Evolutionary conservation across 2,797 vertebrate genomes (phyloP).

Genomic region (Squalus acanthias): DNA sequence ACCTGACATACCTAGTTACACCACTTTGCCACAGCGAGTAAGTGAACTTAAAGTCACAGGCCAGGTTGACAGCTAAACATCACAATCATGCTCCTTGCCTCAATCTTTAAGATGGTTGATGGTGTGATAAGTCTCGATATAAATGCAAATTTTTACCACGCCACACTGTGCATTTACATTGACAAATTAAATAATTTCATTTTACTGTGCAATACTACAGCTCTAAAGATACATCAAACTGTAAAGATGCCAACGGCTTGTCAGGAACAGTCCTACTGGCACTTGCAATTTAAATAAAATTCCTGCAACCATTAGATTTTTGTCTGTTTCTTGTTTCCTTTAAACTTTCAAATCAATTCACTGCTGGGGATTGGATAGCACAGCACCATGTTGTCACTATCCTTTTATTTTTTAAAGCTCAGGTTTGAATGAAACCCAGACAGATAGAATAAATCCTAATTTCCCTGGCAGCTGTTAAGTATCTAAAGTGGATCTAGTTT

Average conservation of each 20-base stretch:
- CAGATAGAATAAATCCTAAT: conserved; percentile 22
- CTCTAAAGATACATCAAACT: neutral
- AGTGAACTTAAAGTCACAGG: neutral
- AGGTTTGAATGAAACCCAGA: neutral
- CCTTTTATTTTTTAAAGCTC: neutral
- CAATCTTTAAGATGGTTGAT: neutral
- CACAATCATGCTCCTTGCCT: neutral
- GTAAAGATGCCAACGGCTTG: neutral
- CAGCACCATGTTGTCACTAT: neutral
- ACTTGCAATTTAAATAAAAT: neutral
- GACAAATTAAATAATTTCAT: neutral
- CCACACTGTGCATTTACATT: neutral
- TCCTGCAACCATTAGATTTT: neutral
- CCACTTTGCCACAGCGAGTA: neutral
- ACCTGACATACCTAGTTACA: neutral
- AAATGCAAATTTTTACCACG: neutral
- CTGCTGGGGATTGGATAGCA: neutral
- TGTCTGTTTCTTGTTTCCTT: neutral
- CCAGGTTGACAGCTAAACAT: neutral
- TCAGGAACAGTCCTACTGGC: neutral
- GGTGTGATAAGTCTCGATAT: neutral
- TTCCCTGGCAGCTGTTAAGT: conserved; percentile 16
- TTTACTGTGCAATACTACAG: neutral
- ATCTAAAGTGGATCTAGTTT: neutral
- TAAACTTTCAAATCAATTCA: neutral